Conservation (phyloP, 1,140 invertebrate genomes). For the Drosophila burlai region DNA sequence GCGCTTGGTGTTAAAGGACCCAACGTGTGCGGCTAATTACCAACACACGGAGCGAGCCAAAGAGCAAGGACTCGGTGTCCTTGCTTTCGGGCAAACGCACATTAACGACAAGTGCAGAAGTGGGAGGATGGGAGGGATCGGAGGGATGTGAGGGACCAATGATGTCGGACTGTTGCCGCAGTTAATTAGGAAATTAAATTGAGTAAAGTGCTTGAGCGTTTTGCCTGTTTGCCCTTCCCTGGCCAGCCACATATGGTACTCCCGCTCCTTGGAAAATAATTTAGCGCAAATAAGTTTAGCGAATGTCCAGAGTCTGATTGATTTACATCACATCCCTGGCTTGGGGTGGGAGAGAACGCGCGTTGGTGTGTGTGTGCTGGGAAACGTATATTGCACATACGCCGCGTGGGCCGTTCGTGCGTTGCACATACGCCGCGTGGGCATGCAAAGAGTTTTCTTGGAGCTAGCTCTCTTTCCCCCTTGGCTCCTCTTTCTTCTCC, state of each 20-base stretch:
- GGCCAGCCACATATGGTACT: not conserved
- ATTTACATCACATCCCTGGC: constrained; percentile 36
- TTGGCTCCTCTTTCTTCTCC: constrained; percentile 3
- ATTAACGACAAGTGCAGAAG: constrained; percentile 25
- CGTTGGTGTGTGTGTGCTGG: not conserved
- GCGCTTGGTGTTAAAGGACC: constrained; percentile 57
- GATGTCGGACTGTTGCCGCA: constrained; percentile 58
- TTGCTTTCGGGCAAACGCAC: constrained; percentile 50
- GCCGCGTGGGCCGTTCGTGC: constrained; percentile 35
- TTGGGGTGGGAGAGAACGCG: not conserved
- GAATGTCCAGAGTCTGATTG: constrained; percentile 41
- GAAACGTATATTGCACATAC: constrained; percentile 41
- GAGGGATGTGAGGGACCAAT: not conserved
- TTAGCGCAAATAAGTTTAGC: constrained; percentile 66
- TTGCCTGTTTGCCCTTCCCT: constrained; percentile 67
- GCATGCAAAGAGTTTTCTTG: constrained; percentile 47
- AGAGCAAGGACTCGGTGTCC: constrained; percentile 41
- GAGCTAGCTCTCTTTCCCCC: not conserved
- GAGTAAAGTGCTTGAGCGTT: constrained; percentile 80
- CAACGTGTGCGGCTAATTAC: constrained; percentile 77
- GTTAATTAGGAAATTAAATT: constrained; percentile 84
- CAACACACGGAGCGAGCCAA: constrained; percentile 50
- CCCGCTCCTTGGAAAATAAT: constrained; percentile 52
- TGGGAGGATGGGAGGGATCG: not conserved
- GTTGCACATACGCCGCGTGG: constrained; percentile 60